Percentiles rank a stretch among this genome's conserved stretches.
phyloP scores from a whole-genome alignment of 2,888 invertebrate genomes.

The Phaedon cochleariae region DNA sequence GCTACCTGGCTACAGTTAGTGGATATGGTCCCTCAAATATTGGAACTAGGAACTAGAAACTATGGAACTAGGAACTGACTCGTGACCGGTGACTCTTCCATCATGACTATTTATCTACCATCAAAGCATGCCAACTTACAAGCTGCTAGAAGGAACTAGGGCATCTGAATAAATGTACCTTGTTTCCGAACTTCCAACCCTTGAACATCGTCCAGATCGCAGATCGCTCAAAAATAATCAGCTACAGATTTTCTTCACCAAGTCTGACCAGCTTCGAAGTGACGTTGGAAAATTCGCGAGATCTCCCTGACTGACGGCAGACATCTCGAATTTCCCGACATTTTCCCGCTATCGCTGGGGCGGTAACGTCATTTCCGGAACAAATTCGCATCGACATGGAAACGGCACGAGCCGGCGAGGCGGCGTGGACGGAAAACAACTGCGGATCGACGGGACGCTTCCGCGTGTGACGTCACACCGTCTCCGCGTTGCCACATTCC shows the following conservation, averaged over 20 bases:
- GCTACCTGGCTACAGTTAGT: too few species aligned
- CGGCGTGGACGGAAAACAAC: slow-evolving; percentile 54
- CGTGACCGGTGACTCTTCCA: too few species aligned
- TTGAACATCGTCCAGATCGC: slow-evolving; percentile 54
- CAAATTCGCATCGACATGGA: slow-evolving; percentile 23
- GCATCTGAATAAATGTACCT: slow-evolving; percentile 35
- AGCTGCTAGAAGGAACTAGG: too few species aligned
- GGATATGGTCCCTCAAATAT: too few species aligned
- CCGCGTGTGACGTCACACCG: slow-evolving; percentile 61
- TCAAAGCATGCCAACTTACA: too few species aligned
- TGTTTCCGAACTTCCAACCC: slow-evolving; percentile 58
- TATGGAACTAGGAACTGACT: too few species aligned
- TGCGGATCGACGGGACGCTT: slow-evolving; percentile 51
- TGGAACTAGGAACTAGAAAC: too few species aligned
- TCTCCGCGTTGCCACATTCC: slow-evolving; percentile 54
- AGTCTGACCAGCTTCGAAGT: neutral
- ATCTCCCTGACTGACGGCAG: neutral
- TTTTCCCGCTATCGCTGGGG: slow-evolving; percentile 3
- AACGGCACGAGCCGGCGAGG: slow-evolving; percentile 41
- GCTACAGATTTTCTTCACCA: neutral
- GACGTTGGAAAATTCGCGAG: neutral
- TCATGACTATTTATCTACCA: too few species aligned
- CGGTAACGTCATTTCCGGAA: slow-evolving; percentile 14
- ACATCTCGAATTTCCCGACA: slow-evolving; percentile 1
- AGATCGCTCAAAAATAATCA: neutral